Evolutionary conservation across 2,113 vertebrate species (phyloP).

Genomic region (Glareola pratincola): DNA sequence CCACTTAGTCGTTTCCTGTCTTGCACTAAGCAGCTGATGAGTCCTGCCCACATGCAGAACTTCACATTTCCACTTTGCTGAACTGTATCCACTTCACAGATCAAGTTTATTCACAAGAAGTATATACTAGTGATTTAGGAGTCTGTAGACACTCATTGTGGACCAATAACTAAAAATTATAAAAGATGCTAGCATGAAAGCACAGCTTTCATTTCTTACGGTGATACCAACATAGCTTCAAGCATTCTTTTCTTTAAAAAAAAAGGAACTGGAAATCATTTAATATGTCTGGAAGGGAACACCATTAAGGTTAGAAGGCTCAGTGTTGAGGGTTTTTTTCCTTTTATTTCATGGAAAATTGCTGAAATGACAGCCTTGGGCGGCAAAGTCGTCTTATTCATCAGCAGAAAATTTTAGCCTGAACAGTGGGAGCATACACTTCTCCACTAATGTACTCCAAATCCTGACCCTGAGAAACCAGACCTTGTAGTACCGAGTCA

Average conservation of each 20-base stretch:
- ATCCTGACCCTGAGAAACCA: background rate
- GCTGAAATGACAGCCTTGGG: background rate
- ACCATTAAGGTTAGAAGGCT: background rate
- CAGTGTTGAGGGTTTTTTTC: background rate
- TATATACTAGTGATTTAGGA: background rate
- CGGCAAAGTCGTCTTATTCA: background rate
- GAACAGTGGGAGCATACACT: background rate
- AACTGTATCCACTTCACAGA: background rate
- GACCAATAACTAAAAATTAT: background rate
- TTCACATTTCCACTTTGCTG: background rate
- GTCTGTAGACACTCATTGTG: background rate
- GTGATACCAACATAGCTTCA: background rate
- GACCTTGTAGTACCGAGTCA: background rate
- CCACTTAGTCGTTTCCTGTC: background rate
- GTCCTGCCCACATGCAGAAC: background rate
- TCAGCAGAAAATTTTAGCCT: constrained; percentile 1
- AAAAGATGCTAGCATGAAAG: background rate
- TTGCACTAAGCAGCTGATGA: background rate
- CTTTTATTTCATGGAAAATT: background rate
- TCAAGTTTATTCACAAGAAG: background rate
- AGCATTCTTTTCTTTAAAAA: background rate
- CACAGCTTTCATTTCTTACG: background rate
- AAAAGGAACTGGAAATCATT: background rate
- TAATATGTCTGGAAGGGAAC: background rate
- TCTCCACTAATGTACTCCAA: background rate